A percentile compares a stretch with the other conserved stretches of the same genome.
Evolutionary conservation across 2,113 vertebrate species (phyloP).

Genomic region (Progne subis): DNA sequence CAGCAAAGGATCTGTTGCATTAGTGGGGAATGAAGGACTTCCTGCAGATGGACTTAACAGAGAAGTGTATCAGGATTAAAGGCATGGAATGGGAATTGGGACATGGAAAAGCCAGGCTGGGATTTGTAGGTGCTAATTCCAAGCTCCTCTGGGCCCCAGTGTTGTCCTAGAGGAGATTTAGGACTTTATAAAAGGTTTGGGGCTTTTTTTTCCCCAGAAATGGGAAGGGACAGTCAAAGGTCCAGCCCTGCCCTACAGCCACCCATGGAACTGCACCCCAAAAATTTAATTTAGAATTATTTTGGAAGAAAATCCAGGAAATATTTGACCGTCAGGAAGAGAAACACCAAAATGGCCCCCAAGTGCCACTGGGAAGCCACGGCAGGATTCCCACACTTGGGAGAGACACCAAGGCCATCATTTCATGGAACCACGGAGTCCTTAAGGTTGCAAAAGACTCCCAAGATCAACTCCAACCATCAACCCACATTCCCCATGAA

Average conservation of each 20-base stretch:
- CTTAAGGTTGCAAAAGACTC: background rate
- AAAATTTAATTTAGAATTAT: accelerated
- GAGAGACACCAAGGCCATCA: background rate
- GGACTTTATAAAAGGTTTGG: background rate
- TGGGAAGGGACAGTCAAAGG: background rate
- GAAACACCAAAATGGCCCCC: background rate
- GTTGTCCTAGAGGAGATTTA: background rate
- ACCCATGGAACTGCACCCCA: background rate
- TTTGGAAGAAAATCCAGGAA: background rate
- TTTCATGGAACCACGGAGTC: background rate
- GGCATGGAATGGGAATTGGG: accelerated
- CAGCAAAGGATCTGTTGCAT: background rate
- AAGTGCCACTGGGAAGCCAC: accelerated
- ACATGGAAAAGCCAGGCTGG: background rate
- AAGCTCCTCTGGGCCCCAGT: background rate
- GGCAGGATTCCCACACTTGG: background rate
- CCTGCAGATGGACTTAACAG: background rate
- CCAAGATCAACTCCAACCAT: background rate
- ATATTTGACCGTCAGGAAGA: background rate
- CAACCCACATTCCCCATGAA: accelerated
- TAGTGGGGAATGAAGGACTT: background rate
- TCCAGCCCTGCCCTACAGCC: background rate
- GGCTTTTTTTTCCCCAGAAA: background rate
- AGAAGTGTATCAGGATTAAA: background rate
- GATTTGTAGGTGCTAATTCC: background rate